phyloP scores from a whole-genome alignment of 2,113 vertebrate species.

The Carassius auratus region DNA sequence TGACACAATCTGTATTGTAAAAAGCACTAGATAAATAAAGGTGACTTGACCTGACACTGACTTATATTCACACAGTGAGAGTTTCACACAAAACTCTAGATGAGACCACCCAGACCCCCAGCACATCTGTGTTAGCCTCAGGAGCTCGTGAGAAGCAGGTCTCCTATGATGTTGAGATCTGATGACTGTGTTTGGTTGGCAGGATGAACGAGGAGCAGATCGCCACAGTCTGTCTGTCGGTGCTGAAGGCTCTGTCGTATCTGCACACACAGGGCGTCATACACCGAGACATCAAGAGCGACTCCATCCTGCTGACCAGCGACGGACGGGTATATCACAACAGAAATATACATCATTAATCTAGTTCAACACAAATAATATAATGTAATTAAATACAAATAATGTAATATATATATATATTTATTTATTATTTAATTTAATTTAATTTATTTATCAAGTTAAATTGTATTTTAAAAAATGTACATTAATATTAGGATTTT shows the following conservation, averaged over 20 bases:
- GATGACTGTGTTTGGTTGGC: constrained; percentile 44
- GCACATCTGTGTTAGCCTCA: background rate
- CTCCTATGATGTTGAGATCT: background rate
- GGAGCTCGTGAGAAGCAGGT: background rate
- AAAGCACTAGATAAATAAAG: too few species aligned
- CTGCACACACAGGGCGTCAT: constrained; percentile 98
- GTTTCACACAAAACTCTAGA: constrained; percentile 46
- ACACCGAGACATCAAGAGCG: constrained; percentile 98
- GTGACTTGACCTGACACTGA: background rate
- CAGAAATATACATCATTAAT: too few species aligned
- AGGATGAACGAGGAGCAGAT: constrained; percentile 99
- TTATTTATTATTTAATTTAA: too few species aligned
- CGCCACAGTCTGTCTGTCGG: constrained; percentile 93
- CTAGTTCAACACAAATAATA: too few species aligned
- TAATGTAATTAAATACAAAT: too few species aligned
- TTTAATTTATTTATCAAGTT: too few species aligned
- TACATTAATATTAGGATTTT: background rate
- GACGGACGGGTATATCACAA: constrained; percentile 81
- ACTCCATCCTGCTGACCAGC: constrained; percentile 97
- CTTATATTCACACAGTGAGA: background rate
- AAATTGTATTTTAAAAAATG: too few species aligned
- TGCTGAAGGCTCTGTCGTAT: constrained; percentile 92
- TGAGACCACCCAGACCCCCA: background rate
- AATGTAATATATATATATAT: too few species aligned
- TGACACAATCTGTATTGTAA: too few species aligned